Conservation (phyloP, 2,113 vertebrate genomes). For the Strigops habroptila region DNA sequence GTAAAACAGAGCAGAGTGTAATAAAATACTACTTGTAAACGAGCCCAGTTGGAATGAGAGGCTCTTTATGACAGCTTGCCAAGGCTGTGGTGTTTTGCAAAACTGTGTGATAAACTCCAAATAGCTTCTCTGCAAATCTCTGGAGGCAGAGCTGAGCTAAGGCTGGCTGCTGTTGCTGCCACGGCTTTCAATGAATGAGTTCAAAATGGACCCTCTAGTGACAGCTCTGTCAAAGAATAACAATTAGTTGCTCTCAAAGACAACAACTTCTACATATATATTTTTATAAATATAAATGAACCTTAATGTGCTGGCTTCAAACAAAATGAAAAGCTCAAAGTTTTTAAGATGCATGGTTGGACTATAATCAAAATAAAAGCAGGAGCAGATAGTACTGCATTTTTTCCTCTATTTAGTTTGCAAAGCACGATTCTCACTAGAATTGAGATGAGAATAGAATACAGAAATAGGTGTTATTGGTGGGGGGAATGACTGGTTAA, state of each 20-base stretch:
- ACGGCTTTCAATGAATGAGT: conserved; percentile 48
- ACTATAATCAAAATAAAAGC: neutral
- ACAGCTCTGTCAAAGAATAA: conserved; percentile 61
- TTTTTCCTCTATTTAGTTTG: neutral
- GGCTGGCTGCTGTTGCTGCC: conserved; percentile 32
- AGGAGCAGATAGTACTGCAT: neutral
- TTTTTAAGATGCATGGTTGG: neutral
- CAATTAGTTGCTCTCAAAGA: conserved; percentile 15
- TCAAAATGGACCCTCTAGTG: conserved; percentile 54
- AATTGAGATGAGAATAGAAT: conserved; percentile 37
- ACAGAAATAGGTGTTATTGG: conserved; percentile 17
- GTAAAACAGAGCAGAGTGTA: conserved; percentile 49
- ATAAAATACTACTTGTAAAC: conserved; percentile 50
- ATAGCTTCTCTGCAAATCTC: conserved; percentile 55
- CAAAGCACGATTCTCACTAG: conserved; percentile 37
- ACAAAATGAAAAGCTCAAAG: neutral
- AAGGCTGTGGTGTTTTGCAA: conserved; percentile 43
- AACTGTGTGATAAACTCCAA: conserved; percentile 52
- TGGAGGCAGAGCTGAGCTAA: conserved; percentile 46
- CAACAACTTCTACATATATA: neutral
- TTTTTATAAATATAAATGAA: conserved; percentile 30
- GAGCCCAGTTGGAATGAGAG: conserved; percentile 48
- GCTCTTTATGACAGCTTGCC: conserved; percentile 36
- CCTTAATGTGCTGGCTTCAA: conserved; percentile 16
- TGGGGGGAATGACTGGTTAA: neutral